Evolutionary conservation across 1,140 invertebrate species (phyloP), one percentile per base, ranked within the genome.

Genomic region (Nixonia krombeini): DNA sequence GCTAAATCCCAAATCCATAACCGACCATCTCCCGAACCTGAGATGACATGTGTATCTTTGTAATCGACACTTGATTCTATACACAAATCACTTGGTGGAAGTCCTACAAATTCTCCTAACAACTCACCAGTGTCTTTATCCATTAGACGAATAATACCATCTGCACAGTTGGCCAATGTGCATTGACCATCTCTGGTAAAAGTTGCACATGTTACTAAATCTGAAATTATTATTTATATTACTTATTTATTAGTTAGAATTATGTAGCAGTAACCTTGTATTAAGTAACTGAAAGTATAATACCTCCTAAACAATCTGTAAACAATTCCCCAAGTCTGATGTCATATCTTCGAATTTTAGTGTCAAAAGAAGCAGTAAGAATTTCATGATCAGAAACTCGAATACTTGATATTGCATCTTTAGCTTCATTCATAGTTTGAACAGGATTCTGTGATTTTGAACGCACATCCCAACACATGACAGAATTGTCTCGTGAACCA

Each of bases 1-100:
- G 97, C 88, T 38, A 98, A 85, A 82, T 97, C 94, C 95, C 95
- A 99, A 67, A 92, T 89, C 84, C 92, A 94, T 1, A 97, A 86
- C 74, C 88, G 87, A 0, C 96, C 96, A 75, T 94, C 92, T 26
- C 91, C 90, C 0, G 96, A 97, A 0, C 96, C 97, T 41, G 93
- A 94, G 10, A 97, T 81, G 38, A 98, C 89, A 61, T 92, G 89
- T 21, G 90, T 92, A 80, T 98, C 96, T 65, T 90, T 91, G 44
- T 88, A 84, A 80, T 93, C 91, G 1, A 98, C 88, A 67, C 90
- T 91, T 79, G 93, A 95, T 81, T 98, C 96, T 12, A 98, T 87
- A 67, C 91, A 91, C 75, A 93, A 93, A 74, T 96, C 91, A 55
- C 89, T 90, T 59, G 90, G 91, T 56, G 85, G 85, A 74, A 97